Percentiles rank a stretch among this genome's conserved stretches.
Evolutionary conservation across 2,113 vertebrate genomes (phyloP).

Genomic region (Sapayoa aenigma): DNA sequence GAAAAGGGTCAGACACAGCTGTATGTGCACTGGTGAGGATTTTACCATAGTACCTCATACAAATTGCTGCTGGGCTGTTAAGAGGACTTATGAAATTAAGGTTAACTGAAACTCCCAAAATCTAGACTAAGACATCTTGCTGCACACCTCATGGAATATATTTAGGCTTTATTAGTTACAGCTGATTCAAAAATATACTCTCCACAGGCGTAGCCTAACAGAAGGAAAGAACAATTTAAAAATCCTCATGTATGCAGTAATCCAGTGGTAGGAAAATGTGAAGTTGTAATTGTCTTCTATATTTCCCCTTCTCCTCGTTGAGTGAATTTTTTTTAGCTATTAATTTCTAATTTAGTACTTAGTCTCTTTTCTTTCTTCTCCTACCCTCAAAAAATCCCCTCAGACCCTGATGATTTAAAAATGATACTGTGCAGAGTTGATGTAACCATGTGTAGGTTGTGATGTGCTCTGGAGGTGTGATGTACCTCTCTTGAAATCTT

Average conservation of each 20-base stretch:
- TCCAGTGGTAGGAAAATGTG: not conserved
- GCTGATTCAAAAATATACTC: not conserved
- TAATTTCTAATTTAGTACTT: not conserved
- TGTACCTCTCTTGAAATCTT: not conserved
- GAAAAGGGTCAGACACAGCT: not conserved
- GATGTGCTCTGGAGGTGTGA: not conserved
- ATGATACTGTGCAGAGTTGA: not conserved
- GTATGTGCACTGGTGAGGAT: not conserved
- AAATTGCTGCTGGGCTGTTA: not conserved
- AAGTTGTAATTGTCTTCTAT: not conserved
- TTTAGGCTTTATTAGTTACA: not conserved
- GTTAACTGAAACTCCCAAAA: not conserved
- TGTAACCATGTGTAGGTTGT: not conserved
- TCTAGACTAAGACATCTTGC: not conserved
- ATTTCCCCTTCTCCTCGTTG: not conserved
- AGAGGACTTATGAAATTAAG: not conserved
- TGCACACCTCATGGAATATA: not conserved
- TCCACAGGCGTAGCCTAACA: not conserved
- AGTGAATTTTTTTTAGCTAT: not conserved
- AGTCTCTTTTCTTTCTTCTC: not conserved
- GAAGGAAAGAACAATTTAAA: not conserved
- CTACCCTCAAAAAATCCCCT: fast-evolving
- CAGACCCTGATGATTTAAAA: not conserved
- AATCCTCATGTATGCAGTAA: not conserved
- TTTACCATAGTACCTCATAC: not conserved